Percentiles rank a stretch among this genome's conserved stretches.
phyloP scores from a whole-genome alignment of 2,888 invertebrate species.

The Aleiodes testaceus region DNA sequence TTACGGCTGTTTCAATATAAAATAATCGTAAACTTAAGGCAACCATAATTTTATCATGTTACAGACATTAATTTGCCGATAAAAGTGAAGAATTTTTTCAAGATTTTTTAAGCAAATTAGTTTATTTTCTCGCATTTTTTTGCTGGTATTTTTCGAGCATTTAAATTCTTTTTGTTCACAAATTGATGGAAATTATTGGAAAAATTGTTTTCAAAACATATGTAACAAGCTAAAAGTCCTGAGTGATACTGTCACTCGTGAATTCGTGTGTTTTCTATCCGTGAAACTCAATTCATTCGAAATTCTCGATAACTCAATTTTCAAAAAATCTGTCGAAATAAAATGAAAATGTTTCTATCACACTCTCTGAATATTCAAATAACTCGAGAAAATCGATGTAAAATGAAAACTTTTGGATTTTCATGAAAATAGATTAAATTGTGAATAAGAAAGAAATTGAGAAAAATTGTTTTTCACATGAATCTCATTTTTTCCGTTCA shows the following conservation, averaged over 20 bases:
- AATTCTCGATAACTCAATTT: slow-evolving; percentile 18
- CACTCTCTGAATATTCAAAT: neutral
- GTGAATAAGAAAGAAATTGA: neutral
- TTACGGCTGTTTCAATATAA: slow-evolving; percentile 24
- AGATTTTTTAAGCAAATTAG: neutral
- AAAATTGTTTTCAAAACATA: slow-evolving; percentile 3
- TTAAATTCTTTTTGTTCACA: slow-evolving; percentile 1
- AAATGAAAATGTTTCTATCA: slow-evolving; percentile 12
- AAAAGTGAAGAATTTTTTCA: slow-evolving; percentile 27
- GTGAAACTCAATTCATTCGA: slow-evolving; percentile 10
- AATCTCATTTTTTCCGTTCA: too few relatives aligned
- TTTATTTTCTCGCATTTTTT: too few relatives aligned
- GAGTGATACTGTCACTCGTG: neutral
- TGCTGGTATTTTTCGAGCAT: neutral
- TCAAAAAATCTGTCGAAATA: neutral
- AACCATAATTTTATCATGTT: slow-evolving; percentile 23
- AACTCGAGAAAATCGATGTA: neutral
- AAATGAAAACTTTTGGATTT: too few relatives aligned
- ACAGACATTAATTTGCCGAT: slow-evolving; percentile 19
- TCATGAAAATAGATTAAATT: too few relatives aligned
- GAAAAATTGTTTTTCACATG: neutral
- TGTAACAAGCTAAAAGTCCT: slow-evolving; percentile 13
- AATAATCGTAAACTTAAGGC: slow-evolving; percentile 30
- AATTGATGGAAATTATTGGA: slow-evolving; percentile 10
- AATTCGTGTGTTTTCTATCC: neutral